Percentiles rank a stretch among this genome's conserved stretches.
Evolutionary conservation across 2,797 vertebrate genomes (phyloP).

Genomic region (Arnoldichthys spilopterus): DNA sequence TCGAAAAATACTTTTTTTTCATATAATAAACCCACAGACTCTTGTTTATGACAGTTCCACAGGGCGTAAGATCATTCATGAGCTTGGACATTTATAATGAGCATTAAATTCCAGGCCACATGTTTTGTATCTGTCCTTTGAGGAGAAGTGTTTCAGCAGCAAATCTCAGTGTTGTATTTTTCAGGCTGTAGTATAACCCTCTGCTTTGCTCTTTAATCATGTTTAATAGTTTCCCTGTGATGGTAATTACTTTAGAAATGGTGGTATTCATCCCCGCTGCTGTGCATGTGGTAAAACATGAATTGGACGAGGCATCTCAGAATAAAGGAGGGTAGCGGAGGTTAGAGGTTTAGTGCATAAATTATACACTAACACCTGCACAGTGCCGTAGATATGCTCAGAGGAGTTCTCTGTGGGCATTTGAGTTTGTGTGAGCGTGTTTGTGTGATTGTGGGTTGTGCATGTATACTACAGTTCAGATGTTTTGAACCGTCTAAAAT

Average conservation of each 20-base stretch:
- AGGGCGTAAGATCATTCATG: constrained; percentile 7
- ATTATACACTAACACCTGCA: constrained; percentile 29
- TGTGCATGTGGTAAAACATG: not conserved
- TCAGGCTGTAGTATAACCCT: constrained; percentile 39
- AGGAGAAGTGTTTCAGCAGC: constrained; percentile 15
- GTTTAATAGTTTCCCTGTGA: constrained; percentile 59
- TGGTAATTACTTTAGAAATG: constrained; percentile 61
- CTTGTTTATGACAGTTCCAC: constrained; percentile 3
- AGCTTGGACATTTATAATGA: not conserved
- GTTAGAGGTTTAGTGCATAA: constrained; percentile 15
- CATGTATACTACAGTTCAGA: not conserved
- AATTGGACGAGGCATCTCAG: constrained; percentile 24
- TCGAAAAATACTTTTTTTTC: not conserved
- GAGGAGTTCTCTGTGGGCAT: constrained; percentile 23
- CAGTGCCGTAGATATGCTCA: not conserved
- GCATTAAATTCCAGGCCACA: not conserved
- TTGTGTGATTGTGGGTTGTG: no score
- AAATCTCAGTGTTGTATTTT: constrained; percentile 9
- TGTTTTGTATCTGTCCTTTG: constrained; percentile 21
- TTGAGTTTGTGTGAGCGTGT: not conserved
- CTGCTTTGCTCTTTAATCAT: constrained; percentile 63
- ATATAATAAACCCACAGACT: not conserved
- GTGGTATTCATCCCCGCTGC: constrained; percentile 45
- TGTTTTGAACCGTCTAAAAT: not conserved
- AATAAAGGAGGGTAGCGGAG: constrained; percentile 17